Conservation (phyloP, 2,888 invertebrate species). For the Megaustenia siamemsis region DNA sequence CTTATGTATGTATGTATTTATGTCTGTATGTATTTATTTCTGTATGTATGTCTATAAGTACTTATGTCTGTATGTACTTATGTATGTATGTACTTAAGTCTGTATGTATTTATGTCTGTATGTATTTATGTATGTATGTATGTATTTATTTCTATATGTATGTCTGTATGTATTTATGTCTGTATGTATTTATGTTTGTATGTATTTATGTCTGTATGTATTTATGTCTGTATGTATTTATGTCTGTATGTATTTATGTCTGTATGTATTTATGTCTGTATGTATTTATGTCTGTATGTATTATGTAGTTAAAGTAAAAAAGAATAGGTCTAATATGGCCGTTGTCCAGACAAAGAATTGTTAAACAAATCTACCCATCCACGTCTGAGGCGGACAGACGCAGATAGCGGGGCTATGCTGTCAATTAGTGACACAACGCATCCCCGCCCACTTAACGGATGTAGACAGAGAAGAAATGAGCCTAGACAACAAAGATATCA, state of each 20-base stretch:
- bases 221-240: not conserved
- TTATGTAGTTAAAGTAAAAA: too few species aligned
- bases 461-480: not conserved
- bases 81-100: not conserved
- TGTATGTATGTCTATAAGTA: not conserved
- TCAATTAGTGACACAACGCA: too few species aligned
- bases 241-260: not conserved
- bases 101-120: not conserved
- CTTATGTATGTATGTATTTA: not conserved
- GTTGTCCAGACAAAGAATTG: too few species aligned
- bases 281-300: too few species aligned
- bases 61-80: not conserved
- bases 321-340: too few species aligned
- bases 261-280: too few species aligned
- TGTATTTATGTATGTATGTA: not conserved
- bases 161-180: not conserved
- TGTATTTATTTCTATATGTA: not conserved
- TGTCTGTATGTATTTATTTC: slow-evolving; percentile 24
- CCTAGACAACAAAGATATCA: not conserved
- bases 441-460: too few species aligned
- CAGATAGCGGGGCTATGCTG: too few species aligned
- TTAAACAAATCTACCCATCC: too few species aligned
- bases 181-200: not conserved
- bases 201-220: not conserved
- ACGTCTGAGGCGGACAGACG: too few species aligned